These are phyloP conservation scores for Eubasilissa regina DNA, from an alignment of 1,140 invertebrate genomes.

Conservation along the genomic window DNA sequence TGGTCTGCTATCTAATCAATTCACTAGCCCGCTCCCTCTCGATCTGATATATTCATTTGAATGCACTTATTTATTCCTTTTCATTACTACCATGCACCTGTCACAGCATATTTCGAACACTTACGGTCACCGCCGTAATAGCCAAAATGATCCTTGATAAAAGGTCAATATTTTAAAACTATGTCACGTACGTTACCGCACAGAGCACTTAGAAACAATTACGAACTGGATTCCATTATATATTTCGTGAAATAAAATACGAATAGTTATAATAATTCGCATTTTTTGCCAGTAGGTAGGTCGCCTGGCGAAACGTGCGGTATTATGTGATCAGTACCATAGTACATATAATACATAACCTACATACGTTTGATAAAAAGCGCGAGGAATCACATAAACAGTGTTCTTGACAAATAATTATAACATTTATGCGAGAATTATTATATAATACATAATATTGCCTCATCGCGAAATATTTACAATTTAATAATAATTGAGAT, in stretches of 20 bases:
- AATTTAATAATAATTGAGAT: no score
- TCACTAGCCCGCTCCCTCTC: conserved; percentile 24
- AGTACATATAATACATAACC: no score
- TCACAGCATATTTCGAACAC: not conserved
- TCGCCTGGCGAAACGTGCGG: no score
- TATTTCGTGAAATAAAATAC: not conserved
- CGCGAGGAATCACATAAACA: no score
- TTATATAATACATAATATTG: no score
- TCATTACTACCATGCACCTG: conserved; percentile 14
- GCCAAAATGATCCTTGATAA: conserved; percentile 12
- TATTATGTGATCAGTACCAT: no score
- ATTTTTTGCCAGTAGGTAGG: no score
- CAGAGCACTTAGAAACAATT: not conserved
- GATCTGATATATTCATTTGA: conserved; percentile 21
- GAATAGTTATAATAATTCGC: no score
- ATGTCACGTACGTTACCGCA: not conserved
- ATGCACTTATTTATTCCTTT: conserved; percentile 28
- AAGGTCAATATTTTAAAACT: conserved; percentile 6
- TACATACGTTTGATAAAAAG: no score
- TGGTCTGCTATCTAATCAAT: conserved; percentile 26
- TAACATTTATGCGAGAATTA: no score
- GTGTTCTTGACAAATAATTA: no score
- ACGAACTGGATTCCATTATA: not conserved
- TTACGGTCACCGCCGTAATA: not conserved
- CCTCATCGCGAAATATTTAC: no score